These are phyloP conservation scores for Hycleus cichorii DNA, from an alignment of 1,140 invertebrate genomes.

Conservation along the genomic window DNA sequence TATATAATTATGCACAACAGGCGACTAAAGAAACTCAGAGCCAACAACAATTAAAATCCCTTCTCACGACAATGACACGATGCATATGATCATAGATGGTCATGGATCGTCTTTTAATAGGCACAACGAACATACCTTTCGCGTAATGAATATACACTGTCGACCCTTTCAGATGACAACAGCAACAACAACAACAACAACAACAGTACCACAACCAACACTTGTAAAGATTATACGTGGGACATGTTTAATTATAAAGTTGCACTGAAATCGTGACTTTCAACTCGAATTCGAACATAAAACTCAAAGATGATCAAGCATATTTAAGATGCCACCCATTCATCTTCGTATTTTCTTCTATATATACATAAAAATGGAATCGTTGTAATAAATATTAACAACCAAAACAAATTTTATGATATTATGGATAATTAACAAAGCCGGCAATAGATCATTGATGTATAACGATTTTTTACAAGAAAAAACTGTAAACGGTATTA, in stretches of 20 bases:
- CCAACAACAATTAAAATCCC: slow-evolving; percentile 6
- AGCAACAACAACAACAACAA: too few relatives aligned
- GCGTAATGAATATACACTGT: background rate
- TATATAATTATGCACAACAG: too few relatives aligned
- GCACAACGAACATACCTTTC: slow-evolving; percentile 9
- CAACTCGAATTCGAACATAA: slow-evolving; percentile 28
- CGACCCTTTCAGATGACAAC: too few relatives aligned
- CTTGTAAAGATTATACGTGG: slow-evolving; percentile 26
- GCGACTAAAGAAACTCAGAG: background rate
- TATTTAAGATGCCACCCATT: background rate
- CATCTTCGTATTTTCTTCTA: background rate
- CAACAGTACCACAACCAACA: background rate
- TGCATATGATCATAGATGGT: slow-evolving; percentile 12
- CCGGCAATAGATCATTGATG: too few relatives aligned
- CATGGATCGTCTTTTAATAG: slow-evolving; percentile 5
- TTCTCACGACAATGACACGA: slow-evolving; percentile 14
- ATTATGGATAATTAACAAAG: too few relatives aligned
- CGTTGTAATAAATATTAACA: too few relatives aligned
- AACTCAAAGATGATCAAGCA: slow-evolving; percentile 18
- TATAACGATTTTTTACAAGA: too few relatives aligned
- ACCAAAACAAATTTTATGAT: too few relatives aligned
- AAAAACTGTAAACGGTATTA: too few relatives aligned
- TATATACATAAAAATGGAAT: too few relatives aligned
- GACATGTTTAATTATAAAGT: slow-evolving; percentile 36
- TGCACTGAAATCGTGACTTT: slow-evolving; percentile 35